Evolutionary conservation across 2,113 vertebrate species (phyloP).

Genomic region (Marcusenius ussheri): DNA sequence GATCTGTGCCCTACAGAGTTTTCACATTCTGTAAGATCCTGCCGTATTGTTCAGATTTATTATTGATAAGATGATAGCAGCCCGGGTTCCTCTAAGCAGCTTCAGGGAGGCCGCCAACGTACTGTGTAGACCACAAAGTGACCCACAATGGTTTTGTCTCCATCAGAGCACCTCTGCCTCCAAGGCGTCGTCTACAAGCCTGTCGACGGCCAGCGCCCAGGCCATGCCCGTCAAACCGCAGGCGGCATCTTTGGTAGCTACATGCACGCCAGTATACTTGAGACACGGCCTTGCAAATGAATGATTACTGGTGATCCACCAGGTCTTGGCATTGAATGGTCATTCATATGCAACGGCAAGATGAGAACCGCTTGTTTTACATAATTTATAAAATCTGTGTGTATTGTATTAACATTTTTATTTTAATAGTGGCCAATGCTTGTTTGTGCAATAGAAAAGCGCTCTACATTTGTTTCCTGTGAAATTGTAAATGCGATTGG

Average conservation of each 20-base stretch:
- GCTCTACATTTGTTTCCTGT: neutral
- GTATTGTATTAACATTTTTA: neutral
- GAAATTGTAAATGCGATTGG: constrained; percentile 3
- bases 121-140: neutral
- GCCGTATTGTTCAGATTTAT: neutral
- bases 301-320: neutral
- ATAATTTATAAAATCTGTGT: constrained; percentile 2
- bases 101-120: neutral
- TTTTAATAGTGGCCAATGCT: neutral
- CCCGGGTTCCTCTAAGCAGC: neutral
- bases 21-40: neutral
- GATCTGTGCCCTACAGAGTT: neutral
- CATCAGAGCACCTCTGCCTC: constrained; percentile 20
- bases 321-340: neutral
- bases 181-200: constrained; percentile 11
- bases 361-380: neutral
- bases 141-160: neutral
- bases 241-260: neutral
- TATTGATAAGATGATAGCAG: neutral
- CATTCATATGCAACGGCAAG: neutral
- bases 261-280: constrained; percentile 12
- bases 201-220: constrained; percentile 11
- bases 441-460: neutral
- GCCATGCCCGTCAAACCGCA: constrained; percentile 5
- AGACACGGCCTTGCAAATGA: neutral